Evolutionary conservation across 2,888 invertebrate species (phyloP).

Genomic region (Tridacna gigas): DNA sequence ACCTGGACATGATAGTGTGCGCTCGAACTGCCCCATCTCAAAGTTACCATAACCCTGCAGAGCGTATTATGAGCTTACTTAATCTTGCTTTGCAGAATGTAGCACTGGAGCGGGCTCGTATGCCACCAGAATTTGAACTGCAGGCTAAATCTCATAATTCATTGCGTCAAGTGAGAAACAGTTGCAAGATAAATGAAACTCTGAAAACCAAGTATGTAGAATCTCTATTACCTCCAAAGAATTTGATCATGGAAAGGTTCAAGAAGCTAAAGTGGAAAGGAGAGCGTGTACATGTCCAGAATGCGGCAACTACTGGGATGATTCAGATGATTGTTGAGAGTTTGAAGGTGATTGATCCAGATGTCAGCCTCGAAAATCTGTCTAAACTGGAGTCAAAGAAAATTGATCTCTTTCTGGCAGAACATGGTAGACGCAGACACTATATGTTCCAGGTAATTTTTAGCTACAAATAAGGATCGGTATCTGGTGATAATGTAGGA

Average conservation of each 20-base stretch:
- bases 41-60: slow-evolving; percentile 52
- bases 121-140: slow-evolving; percentile 34
- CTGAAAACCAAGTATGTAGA: not conserved
- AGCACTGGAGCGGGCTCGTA: slow-evolving; percentile 18
- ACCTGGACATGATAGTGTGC: slow-evolving; percentile 52
- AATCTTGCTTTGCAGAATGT: slow-evolving; percentile 52
- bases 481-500: too few species aligned
- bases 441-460: too few species aligned
- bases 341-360: too few species aligned
- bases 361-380: too few species aligned
- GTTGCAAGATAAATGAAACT: not conserved
- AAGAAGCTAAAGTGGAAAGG: too few species aligned
- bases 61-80: slow-evolving; percentile 31
- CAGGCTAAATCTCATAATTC: slow-evolving; percentile 8
- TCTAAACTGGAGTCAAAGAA: too few species aligned
- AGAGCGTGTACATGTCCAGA: too few species aligned
- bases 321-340: too few species aligned
- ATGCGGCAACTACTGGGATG: too few species aligned
- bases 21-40: slow-evolving; percentile 48
- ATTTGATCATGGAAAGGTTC: not conserved
- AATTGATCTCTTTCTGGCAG: too few species aligned
- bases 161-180: not conserved
- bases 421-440: too few species aligned
- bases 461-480: too few species aligned
- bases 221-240: not conserved